Evolutionary conservation across 2,888 invertebrate genomes (phyloP), one percentile per base, ranked within the genome.

Genomic region (Rugalucina vietnamica): DNA sequence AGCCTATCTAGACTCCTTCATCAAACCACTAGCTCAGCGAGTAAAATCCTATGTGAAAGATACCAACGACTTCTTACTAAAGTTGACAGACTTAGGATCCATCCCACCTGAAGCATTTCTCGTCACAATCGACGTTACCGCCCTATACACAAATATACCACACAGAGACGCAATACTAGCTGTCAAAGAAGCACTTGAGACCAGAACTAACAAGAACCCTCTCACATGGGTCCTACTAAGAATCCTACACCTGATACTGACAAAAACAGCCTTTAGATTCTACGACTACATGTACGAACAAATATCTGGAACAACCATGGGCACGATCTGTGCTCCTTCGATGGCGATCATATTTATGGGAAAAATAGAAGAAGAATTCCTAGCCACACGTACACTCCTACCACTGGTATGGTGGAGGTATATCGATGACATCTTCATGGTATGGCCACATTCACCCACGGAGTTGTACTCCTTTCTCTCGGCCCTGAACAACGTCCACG

Each of bases 131-230:
- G 82, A 82, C 27, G 75, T 82, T 3, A n/a, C 50, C 21, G 60
- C 78, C 0, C 65, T 82, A 0, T 82, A 79, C 37, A 78, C 78
- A 12, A 37, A 21, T 18, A 82, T 82, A 24, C 78, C 79, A 36
- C 79, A 82, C 36, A n/a, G 73, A 3, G 82, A 82, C 27, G 79
- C 79, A 21, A 71, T 72, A 0, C 18, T 73, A 65, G 69, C 79
- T 0, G 36, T 43, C 18, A 39, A 79, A 57, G 60, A 79, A 60
- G 36, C 36, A 18, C 65, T 79, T 29, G 69, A 74, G 1, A 79
- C 18, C n/a, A 0, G 74, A 18, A 50, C 18, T 32, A n/a, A 50
- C 3, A 76, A 72, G 36, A 34, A 21, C 2, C 37, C 36, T 1
- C 80, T 69, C n/a, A 80, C n/a, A n/a, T n/a, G 60, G 60, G 60